These are phyloP conservation scores for Aphelinus certus DNA, from an alignment of 1,140 invertebrate genomes.

Conservation along the genomic window DNA sequence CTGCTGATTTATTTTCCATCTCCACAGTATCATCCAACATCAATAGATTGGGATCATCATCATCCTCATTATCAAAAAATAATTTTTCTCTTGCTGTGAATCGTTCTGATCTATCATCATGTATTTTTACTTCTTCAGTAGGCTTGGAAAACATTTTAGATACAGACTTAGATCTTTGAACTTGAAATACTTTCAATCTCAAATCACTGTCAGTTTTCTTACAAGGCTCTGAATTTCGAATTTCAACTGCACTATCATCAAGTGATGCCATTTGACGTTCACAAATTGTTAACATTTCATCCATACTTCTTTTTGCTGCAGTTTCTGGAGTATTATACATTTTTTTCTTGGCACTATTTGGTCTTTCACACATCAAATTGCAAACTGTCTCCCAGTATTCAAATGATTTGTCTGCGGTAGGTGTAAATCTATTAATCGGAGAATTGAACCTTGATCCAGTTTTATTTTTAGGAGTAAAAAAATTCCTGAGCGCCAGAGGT, in stretches of 20 bases:
- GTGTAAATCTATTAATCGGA: slow-evolving; percentile 31
- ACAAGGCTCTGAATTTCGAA: slow-evolving; percentile 35
- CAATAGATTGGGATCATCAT: no score
- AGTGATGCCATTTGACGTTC: slow-evolving; percentile 49
- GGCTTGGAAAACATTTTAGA: slow-evolving; percentile 6
- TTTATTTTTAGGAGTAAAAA: slow-evolving; percentile 30
- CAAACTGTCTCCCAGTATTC: slow-evolving; percentile 48
- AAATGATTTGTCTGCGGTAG: slow-evolving; percentile 44
- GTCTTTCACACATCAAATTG: slow-evolving; percentile 41
- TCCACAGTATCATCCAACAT: no score
- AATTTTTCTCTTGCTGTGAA: not conserved
- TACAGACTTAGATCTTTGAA: slow-evolving; percentile 26
- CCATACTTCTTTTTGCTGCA: slow-evolving; percentile 35
- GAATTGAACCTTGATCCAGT: not conserved
- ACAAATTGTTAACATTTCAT: slow-evolving; percentile 38
- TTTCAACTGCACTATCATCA: slow-evolving; percentile 26
- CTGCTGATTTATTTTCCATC: not conserved
- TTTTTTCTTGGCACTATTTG: slow-evolving; percentile 2
- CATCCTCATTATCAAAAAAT: not conserved
- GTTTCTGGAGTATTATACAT: slow-evolving; percentile 30
- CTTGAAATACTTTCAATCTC: not conserved
- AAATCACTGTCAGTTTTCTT: slow-evolving; percentile 26
- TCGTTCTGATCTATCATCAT: no score
- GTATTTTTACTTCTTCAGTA: not conserved
- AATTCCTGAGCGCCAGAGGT: not conserved